Conservation (phyloP, 2,113 vertebrate species). For the Indicator indicator region DNA sequence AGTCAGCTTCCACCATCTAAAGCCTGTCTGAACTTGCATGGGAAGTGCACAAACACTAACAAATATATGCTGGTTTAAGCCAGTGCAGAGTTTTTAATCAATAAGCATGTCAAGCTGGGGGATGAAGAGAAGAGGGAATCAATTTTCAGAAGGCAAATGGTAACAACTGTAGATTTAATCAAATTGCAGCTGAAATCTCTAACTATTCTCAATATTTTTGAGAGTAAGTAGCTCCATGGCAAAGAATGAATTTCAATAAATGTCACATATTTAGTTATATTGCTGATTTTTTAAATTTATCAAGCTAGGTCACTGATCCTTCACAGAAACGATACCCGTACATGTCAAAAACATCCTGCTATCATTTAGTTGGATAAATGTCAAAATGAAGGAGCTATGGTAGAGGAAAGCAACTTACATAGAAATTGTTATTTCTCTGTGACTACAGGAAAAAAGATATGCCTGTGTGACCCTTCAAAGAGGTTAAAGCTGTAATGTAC, state of each 20-base stretch:
- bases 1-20: conserved; percentile 8
- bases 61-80: conserved; percentile 41
- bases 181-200: conserved; percentile 78
- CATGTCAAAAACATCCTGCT: conserved; percentile 63
- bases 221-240: conserved; percentile 71
- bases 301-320: conserved; percentile 69
- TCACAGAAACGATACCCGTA: conserved; percentile 54
- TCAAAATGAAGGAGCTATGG: conserved; percentile 56
- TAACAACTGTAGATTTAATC: conserved; percentile 78
- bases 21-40: conserved; percentile 58
- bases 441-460: not conserved
- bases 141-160: conserved; percentile 78
- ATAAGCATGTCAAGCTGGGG: conserved; percentile 64
- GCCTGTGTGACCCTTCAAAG: not conserved
- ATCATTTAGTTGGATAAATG: conserved; percentile 51
- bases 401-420: conserved; percentile 42
- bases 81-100: conserved; percentile 68
- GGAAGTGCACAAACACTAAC: conserved; percentile 38
- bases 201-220: conserved; percentile 75
- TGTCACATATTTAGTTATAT: conserved; percentile 75
- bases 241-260: conserved; percentile 82
- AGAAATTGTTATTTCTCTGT: conserved; percentile 28
- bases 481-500: not conserved
- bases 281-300: conserved; percentile 72
- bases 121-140: conserved; percentile 53